Base-by-base conservation (phyloP, 1,140 invertebrate species). In the Pseudobourletiella spinata region DNA sequence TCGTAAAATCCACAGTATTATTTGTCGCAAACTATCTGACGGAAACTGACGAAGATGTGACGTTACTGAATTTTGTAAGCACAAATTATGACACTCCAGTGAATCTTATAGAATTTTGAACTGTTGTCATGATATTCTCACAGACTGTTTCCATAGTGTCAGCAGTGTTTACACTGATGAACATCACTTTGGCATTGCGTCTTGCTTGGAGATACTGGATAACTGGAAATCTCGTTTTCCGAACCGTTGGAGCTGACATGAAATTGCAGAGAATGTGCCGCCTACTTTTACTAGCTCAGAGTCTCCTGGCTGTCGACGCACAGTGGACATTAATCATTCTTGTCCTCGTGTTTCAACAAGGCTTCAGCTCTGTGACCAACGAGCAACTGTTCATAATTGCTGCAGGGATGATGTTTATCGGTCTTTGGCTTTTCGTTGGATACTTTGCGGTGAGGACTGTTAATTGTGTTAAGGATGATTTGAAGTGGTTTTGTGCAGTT, bases 221-320 rank as follows among this genome's bases (percentile, higher is more conserved):
- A 2, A 55, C 56, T 29, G 68, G 64, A 25, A 64, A 64, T 46
- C 48, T 69, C 11, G 44, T 69, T 48, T 69, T 69, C 44, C 66
- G 63, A 35, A 69, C 65, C 28, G 68, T 69, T 14, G 68, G 68
- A n/a, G 65, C 55, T 16, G 68, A 69, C 42, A 59, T 51, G 28
- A 64, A 51, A 46, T 30, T 66, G 18, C 68, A 69, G 39, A 39
- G 46, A 28, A 64, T 66, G 59, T 69, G 65, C 32, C 30, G 65
- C 54, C 48, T 42, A 15, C 24, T 64, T 6, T 65, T 69, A n/a
- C 61, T 62, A 39, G 62, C 52, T 15, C 44, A 57, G n/a, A 64
- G 59, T 42, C 29, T 69, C 20, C 43, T 69, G 15, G 60, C 54
- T 22, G 66, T 69, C 58, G 68, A 69, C 39, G 57, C 56, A 11